These are phyloP conservation scores for Oreochromis grahami DNA, from an alignment of 2,797 vertebrate genomes.

Conservation along the genomic window DNA sequence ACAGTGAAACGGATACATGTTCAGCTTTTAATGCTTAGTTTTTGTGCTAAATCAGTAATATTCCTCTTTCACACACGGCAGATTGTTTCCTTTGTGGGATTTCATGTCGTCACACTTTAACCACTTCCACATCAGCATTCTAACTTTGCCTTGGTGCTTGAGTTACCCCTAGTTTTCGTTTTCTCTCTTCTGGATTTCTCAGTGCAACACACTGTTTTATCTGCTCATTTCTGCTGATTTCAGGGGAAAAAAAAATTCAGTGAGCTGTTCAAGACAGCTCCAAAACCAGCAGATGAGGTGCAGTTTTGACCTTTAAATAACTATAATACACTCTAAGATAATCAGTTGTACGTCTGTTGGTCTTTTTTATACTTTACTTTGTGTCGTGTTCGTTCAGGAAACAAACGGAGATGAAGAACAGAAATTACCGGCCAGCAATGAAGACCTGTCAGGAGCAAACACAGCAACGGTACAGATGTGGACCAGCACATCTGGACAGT, in stretches of 20 bases:
- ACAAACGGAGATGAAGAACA: background rate
- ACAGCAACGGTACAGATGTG: constrained; percentile 21
- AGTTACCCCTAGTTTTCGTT: background rate
- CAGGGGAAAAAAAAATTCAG: constrained; percentile 51
- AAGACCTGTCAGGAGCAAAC: constrained; percentile 33
- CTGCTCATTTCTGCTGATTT: background rate
- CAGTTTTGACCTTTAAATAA: background rate
- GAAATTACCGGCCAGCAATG: constrained; percentile 7
- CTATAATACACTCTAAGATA: background rate
- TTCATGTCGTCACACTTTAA: background rate
- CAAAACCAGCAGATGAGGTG: constrained; percentile 54
- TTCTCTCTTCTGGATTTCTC: background rate
- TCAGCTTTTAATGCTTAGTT: background rate
- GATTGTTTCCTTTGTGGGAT: background rate
- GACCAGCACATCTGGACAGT: background rate
- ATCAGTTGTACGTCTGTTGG: too few species aligned
- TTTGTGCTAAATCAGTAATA: background rate
- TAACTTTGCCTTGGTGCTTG: background rate
- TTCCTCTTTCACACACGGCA: background rate
- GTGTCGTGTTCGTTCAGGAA: constrained; percentile 25
- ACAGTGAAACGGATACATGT: background rate
- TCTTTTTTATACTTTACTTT: background rate
- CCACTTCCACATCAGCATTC: background rate
- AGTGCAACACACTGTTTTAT: background rate
- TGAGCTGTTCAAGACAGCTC: constrained; percentile 55